phyloP scores from a whole-genome alignment of 2,888 invertebrate genomes.

The Diplolepis rosae region DNA sequence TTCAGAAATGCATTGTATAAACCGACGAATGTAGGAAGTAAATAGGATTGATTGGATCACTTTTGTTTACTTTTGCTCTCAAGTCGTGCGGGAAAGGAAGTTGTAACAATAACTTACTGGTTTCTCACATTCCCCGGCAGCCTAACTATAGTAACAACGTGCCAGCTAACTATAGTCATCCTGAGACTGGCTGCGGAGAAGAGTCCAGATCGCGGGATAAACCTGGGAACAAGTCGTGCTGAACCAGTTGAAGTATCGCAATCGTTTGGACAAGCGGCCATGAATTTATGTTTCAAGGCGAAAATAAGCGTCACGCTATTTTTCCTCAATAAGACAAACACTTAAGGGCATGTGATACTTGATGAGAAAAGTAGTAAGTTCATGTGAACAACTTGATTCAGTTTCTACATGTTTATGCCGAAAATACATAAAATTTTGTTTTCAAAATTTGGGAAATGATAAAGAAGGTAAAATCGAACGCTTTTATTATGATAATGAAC shows the following conservation, averaged over 20 bases:
- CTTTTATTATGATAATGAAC: too few relatives aligned
- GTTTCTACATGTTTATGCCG: too few relatives aligned
- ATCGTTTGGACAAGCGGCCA: slow-evolving; percentile 20
- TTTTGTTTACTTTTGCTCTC: slow-evolving; percentile 23
- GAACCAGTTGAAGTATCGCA: slow-evolving; percentile 28
- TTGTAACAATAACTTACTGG: slow-evolving; percentile 23
- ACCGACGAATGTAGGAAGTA: not conserved
- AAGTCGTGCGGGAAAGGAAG: slow-evolving; percentile 9
- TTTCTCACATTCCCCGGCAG: slow-evolving; percentile 38
- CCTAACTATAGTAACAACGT: slow-evolving; percentile 60
- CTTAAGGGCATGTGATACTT: too few relatives aligned
- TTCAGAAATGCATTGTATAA: too few relatives aligned
- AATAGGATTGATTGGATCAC: not conserved
- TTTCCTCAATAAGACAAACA: slow-evolving; percentile 11
- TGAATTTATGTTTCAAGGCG: slow-evolving; percentile 28
- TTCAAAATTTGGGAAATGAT: too few relatives aligned
- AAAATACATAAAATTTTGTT: too few relatives aligned
- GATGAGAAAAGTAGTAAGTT: too few relatives aligned
- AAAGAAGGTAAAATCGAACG: too few relatives aligned
- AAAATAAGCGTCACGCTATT: slow-evolving; percentile 23
- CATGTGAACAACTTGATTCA: too few relatives aligned
- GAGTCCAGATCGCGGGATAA: not conserved
- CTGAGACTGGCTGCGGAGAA: slow-evolving; percentile 1
- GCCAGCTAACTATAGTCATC: slow-evolving; percentile 48
- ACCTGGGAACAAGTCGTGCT: slow-evolving; percentile 16